Conservation (phyloP, 2,888 invertebrate genomes). For the Caenorhabditis sp. region DNA sequence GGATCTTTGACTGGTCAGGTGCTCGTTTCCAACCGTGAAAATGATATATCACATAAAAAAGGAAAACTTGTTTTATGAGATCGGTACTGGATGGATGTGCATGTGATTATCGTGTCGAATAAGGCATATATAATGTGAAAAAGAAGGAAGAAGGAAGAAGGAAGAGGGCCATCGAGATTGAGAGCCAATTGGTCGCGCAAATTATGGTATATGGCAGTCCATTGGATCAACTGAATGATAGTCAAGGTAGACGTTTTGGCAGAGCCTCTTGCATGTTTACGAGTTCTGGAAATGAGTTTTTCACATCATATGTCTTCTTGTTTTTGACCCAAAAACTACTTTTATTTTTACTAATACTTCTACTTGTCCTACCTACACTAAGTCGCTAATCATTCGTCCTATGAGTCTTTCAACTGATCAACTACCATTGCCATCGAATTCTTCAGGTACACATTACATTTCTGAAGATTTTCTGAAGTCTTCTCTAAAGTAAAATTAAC, state of each 20-base stretch:
- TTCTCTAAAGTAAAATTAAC: too few species aligned
- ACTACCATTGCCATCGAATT: neutral
- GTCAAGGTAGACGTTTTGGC: conserved; percentile 56
- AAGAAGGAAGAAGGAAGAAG: too few species aligned
- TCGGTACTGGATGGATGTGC: conserved; percentile 51
- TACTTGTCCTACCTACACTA: too few species aligned
- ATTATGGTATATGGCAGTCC: conserved; percentile 59
- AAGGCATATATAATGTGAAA: conserved; percentile 49
- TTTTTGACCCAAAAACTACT: conserved; percentile 41
- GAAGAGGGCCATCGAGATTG: conserved; percentile 30
- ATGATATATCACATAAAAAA: neutral
- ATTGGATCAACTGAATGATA: conserved; percentile 55
- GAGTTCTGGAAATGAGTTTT: conserved; percentile 65
- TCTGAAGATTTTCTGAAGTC: too few species aligned
- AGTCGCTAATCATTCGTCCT: neutral
- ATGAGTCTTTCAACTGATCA: neutral
- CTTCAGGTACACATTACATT: neutral
- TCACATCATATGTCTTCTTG: conserved; percentile 49
- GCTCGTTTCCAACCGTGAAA: too few species aligned
- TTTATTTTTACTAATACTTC: conserved; percentile 27
- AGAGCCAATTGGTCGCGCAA: conserved; percentile 31
- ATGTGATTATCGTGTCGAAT: conserved; percentile 47
- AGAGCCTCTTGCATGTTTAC: conserved; percentile 60
- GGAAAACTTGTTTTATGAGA: conserved; percentile 23
- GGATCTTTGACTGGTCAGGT: too few species aligned